These are phyloP conservation scores for Drosophila takahashii DNA, from an alignment of 1,140 invertebrate species.

Conservation along the genomic window DNA sequence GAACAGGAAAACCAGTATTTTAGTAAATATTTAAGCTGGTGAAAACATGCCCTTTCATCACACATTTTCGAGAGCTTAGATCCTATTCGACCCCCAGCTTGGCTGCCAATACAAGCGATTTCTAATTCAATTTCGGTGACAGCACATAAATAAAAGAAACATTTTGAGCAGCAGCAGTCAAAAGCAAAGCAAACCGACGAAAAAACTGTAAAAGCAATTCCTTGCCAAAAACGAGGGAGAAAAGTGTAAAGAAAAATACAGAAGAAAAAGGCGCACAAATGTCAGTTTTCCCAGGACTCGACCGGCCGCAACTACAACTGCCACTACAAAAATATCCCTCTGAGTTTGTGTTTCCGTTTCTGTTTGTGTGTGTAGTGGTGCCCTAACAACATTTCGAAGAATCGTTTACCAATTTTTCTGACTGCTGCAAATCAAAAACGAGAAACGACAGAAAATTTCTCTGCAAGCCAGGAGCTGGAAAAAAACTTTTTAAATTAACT, in stretches of 20 bases:
- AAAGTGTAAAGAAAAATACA: constrained; percentile 9
- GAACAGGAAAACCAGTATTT: too few species aligned
- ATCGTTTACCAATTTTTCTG: constrained; percentile 81
- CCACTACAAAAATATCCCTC: constrained; percentile 31
- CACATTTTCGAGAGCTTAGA: constrained; percentile 15
- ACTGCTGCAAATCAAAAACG: constrained; percentile 79
- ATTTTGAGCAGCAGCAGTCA: constrained; percentile 63
- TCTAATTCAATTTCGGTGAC: constrained; percentile 81
- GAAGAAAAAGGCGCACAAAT: constrained; percentile 66
- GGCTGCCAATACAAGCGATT: constrained; percentile 62
- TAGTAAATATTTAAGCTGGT: not conserved
- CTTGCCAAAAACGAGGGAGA: constrained; percentile 47
- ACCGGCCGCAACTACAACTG: constrained; percentile 43
- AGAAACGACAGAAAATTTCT: constrained; percentile 36
- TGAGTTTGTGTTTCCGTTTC: constrained; percentile 13
- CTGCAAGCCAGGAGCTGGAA: constrained; percentile 31
- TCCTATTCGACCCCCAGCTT: constrained; percentile 14
- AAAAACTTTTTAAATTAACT: constrained; percentile 83
- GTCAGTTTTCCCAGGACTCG: constrained; percentile 75
- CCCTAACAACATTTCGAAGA: constrained; percentile 60
- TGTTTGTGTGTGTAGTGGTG: not conserved
- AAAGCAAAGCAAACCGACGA: constrained; percentile 52
- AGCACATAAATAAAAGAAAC: constrained; percentile 80
- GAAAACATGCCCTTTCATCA: not conserved
- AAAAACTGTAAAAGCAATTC: constrained; percentile 79